Base-by-base conservation (phyloP, 1,140 invertebrate genomes). In the Hyles euphorbiae region DNA sequence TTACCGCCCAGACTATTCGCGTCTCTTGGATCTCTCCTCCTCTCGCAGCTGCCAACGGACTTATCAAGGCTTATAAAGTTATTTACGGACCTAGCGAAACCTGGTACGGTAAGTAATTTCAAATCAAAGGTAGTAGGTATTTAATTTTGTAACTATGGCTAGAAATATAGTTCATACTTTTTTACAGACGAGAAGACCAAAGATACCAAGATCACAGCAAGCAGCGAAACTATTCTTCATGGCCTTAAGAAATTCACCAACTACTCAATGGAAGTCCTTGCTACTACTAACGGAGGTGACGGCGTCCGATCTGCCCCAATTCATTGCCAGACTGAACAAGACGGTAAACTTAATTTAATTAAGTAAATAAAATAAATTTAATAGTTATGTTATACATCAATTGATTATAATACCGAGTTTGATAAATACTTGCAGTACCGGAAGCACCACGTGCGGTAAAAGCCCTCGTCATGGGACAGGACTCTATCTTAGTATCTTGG, bases 61-160 rank as follows among this genome's bases (percentile, higher is more conserved):
- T 98, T 48, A 97, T 99, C 65, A 97, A 98, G 83, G 97, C 97
- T 34, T 99, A 98, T 90, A 98, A 98, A 90, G 96, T 99, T 54
- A 94, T 98, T 62, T 98, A 98, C 79, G 97, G 96, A 74, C 96
- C 97, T 50, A 96, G 95, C 68, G 95, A 97, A 68, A 93, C 94
- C 55, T 97, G 96, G 96, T 96, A 96, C 91, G 94, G 94, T 95
- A 90, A 93, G 93, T 94, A 45, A 44, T 4, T 45, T 34, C 3
- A 48, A 40, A 8, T 8, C 36, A 40, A 40, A 40, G 8, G 8
- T 40, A 5, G 36, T 36, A 36, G 36, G 7, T 5, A 40, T 22
- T 22, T 1, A 22, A 22, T 22, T 22, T 22, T 22, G 22, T 22
- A 22, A 22, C 22, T 22, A 22, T 22, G 22, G 22, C 22, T 22